Conservation (phyloP, 2,888 invertebrate species). For the Chrysomela aeneicollis region DNA sequence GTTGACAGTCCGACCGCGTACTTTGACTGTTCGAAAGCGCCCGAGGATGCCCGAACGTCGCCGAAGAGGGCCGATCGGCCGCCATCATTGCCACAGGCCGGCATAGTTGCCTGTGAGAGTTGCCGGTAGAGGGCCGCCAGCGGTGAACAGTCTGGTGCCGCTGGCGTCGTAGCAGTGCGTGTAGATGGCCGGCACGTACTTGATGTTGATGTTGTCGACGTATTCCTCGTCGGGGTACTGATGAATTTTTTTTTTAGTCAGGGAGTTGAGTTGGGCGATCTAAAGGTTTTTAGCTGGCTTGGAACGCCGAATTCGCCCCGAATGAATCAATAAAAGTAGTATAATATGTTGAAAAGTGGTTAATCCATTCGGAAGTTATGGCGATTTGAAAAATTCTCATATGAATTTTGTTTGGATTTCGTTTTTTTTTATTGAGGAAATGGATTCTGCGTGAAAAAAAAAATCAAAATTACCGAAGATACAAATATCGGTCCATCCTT, state of each 20-base stretch:
- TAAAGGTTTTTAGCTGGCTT: not conserved
- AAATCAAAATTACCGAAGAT: too few species aligned
- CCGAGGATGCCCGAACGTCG: not conserved
- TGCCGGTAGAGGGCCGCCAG: constrained; percentile 93
- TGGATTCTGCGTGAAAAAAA: too few species aligned
- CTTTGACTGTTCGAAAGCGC: too few species aligned
- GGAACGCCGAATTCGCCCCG: too few species aligned
- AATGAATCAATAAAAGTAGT: too few species aligned
- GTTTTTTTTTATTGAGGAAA: too few species aligned
- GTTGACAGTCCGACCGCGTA: not conserved
- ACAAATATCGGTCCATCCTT: too few species aligned
- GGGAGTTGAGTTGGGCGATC: not conserved
- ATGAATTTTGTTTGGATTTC: too few species aligned
- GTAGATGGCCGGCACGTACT: constrained; percentile 93
- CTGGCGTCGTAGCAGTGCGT: constrained; percentile 95
- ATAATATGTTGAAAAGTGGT: too few species aligned
- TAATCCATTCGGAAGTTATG: too few species aligned
- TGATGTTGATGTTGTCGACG: constrained; percentile 82
- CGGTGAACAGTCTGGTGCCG: constrained; percentile 91
- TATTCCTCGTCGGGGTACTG: constrained; percentile 87
- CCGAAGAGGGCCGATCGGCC: not conserved
- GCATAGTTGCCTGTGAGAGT: constrained; percentile 94
- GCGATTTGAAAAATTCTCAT: too few species aligned
- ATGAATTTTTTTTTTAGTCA: constrained; percentile 29
- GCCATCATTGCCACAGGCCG: constrained; percentile 89